Base-by-base conservation (phyloP, 2,113 vertebrate genomes). In the Lethenteron camtschaticum region DNA sequence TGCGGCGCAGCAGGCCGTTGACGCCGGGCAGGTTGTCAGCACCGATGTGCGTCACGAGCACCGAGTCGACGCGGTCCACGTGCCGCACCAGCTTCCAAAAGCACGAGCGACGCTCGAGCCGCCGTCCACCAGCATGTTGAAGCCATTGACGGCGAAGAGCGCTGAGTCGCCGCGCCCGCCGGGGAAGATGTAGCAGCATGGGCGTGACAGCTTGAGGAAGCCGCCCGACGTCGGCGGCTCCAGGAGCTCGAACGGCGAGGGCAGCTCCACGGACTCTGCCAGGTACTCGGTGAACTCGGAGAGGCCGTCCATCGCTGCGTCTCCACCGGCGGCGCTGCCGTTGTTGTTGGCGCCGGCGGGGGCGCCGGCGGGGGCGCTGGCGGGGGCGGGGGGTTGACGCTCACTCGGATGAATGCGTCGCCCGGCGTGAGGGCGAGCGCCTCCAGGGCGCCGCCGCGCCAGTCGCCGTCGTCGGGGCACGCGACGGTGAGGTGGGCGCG, bases 71-170 rank as follows among this genome's bases (percentile, higher is more conserved):
- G 74, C 94, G 82, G 76, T 99, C 94, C 76, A 96, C 76, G 74
- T 99, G 94, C 68, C 94, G 83, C 3, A 95, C 94, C 75, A 99
- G 81, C 78, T 99, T 99, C 94, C 94, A 99, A 78, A 99, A 99
- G 78, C 90, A 99, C 24, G 92, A 89, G 73, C 86, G 91, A 57
- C 85, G 82, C 56, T 99, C 94, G 1, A 99, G 63, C 94, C 94
- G 41, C 94, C 92, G 6, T 99, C 94, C 58, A 99, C 85, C 70
- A 99, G 81, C 77, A 99, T 90, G 73, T 96, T 96, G 80, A 99
- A 99, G 14, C 94, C 94, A 9, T 96, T 96, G 70, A 99, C 89
- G 4, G 94, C 92, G 70, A 99, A 99, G 69, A 99, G 82, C 60
- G 94, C 92, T 1, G 94, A 96, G 77, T 99, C 94, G 8, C 94